Conservation (phyloP, 1,140 invertebrate species). For the Scylla paramamosain region DNA sequence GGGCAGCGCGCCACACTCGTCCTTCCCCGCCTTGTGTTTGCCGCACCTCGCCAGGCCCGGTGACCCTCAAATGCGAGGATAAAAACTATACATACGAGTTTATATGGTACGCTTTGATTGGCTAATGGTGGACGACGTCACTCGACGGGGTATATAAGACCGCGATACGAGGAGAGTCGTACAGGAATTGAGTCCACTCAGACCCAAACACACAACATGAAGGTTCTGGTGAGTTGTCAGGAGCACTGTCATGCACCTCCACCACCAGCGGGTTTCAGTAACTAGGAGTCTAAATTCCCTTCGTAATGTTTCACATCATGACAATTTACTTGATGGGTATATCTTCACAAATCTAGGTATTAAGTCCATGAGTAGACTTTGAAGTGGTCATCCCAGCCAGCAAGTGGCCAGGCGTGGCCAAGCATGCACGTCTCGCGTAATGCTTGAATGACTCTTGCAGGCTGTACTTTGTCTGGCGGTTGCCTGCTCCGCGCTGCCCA, state of each 20-base stretch:
- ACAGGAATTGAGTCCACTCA: neutral
- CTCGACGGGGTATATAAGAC: neutral
- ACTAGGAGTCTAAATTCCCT: neutral
- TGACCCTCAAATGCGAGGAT: neutral
- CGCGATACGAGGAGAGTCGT: neutral
- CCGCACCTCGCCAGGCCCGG: neutral
- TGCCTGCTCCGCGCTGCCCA: constrained; percentile 27
- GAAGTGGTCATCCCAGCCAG: neutral
- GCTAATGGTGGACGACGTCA: constrained; percentile 38
- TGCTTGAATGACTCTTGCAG: neutral
- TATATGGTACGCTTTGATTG: constrained; percentile 37
- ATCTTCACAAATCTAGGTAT: neutral
- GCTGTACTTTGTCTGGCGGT: constrained; percentile 55
- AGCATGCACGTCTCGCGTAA: too few species aligned
- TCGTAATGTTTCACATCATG: neutral
- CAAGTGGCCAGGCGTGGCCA: too few species aligned
- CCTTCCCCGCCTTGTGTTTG: neutral
- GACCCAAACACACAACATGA: constrained; percentile 37
- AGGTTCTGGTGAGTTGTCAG: constrained; percentile 54
- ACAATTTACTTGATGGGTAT: neutral
- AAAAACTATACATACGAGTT: too few species aligned
- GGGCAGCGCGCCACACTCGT: too few species aligned
- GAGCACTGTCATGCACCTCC: neutral
- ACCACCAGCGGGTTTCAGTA: neutral
- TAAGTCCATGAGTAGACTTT: too few species aligned